Base-by-base conservation (phyloP, 2,797 vertebrate genomes). In the Typhlichthys eigenmanni region DNA sequence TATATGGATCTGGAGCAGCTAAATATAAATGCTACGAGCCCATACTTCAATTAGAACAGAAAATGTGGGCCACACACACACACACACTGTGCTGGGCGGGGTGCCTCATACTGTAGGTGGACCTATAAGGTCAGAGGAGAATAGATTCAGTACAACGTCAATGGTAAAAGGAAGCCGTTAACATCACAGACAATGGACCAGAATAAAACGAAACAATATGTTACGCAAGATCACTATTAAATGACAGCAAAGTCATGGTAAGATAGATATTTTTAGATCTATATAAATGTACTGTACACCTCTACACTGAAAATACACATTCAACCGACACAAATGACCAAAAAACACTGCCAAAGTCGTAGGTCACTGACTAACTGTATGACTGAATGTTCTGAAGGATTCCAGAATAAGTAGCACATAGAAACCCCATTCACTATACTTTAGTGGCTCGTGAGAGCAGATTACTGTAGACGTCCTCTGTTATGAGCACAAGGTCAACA, bases 121-220 rank as follows among this genome's bases (percentile, higher is more conserved):
- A 70, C 70, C 68, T 70, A 14, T 85, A 90, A 90, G 87, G 89
- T 90, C 90, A 90, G 68, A 65, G 69, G 71, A 87, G 81, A 91
- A 89, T 86, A 70, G 81, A 69, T 51, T 82, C 32, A 69, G 85
- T 83, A 88, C 85, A 88, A 71, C 84, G 82, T 58, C 55, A 1
- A 63, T 62, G 3, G 48, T 58, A 60, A 13, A 50, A 64, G 63
- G 64, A 63, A 67, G 47, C 43, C 16, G 47, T 54, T n/a, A 51
- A 6, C 56, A 13, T 49, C 62, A 58, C 19, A 38, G 49, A 58
- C 61, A 47, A 50, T 1, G 8, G 45, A 49, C 61, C 65, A 69
- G 47, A 60, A 78, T 66, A 56, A 74, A 34, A 43, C 4, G n/a
- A 10, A 2, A 24, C 16, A 4, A 55, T 48, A 49, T 17, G 7